Base-by-base conservation (phyloP, 2,797 vertebrate genomes). In the Protosalanx chinensis region DNA sequence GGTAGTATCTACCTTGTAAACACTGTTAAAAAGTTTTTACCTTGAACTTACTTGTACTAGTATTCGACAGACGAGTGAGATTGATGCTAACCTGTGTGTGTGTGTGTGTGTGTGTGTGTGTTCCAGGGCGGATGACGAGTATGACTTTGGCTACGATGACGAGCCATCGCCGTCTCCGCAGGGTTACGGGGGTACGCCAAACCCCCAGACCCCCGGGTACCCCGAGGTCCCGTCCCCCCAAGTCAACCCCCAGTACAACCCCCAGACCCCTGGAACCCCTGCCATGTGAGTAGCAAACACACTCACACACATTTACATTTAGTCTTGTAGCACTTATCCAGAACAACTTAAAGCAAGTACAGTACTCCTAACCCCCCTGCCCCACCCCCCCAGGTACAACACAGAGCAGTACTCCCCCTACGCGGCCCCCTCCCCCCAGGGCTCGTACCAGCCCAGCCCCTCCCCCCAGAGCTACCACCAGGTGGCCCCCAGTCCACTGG, bases 391-490 rank as follows among this genome's bases (percentile, higher is more conserved):
- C 76, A 98, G 96, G 96, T 98, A 98, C 74, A 98, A 97, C 88
- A 97, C 96, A 0, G 96, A 98, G 85, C 96, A 98, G 91, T 98
- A 96, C 72, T 98, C 96, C 0, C 96, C 96, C 0, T 98, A 98
- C 0, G 93, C 96, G 0, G 96, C 96, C 1, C 96, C 96, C 0
- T 98, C 96, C 2, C 96, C 96, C 0, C 96, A 98, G 82, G 96
- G 96, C 70, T 98, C 96, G 18, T 98, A 98, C 87, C 96, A 98
- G 85, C 96, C 96, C 72, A 98, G 95, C 59, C 96, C 96, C 61
- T 95, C 94, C 60, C 96, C 96, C 3, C 96, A 98, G 89, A 97
- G 95, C 81, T 98, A 97, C 90, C 96, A 98, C 83, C 96, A 97
- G 87, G 96, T 96, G 82, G 96, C 95, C 0, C 96, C 96, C 0